Evolutionary conservation across 2,888 invertebrate genomes (phyloP).

Genomic region (Mycogona germanica): DNA sequence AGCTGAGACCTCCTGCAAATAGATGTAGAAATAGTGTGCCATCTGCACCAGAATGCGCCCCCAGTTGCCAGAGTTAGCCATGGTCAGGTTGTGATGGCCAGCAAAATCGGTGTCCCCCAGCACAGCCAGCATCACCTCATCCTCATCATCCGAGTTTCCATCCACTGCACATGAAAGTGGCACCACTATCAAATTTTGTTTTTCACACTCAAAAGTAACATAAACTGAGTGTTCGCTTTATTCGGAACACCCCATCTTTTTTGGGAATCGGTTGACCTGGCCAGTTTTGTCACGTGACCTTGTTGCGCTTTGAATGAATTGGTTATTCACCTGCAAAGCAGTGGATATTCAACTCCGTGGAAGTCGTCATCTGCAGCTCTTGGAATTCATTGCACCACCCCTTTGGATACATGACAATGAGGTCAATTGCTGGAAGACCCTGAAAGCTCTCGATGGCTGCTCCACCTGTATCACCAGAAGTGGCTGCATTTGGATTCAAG

Average conservation of each 20-base stretch:
- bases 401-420: constrained; percentile 37
- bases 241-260: not conserved
- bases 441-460: constrained; percentile 37
- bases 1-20: constrained; percentile 31
- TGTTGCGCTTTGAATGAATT: not conserved
- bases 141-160: constrained; percentile 39
- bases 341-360: constrained; percentile 36
- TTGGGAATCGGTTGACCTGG: not conserved
- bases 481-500: constrained; percentile 29
- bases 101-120: constrained; percentile 33
- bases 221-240: not conserved
- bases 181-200: not conserved
- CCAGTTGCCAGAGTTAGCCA: constrained; percentile 40
- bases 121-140: constrained; percentile 34
- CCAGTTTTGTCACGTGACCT: no score
- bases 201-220: not conserved
- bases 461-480: constrained; percentile 41
- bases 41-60: constrained; percentile 37
- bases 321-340: constrained; percentile 35
- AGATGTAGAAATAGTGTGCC: constrained; percentile 37
- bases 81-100: constrained; percentile 27
- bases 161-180: constrained; percentile 30
- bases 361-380: constrained; percentile 39
- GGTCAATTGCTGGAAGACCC: constrained; percentile 33
- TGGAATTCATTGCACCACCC: constrained; percentile 35